Conservation (phyloP, 1,140 invertebrate genomes). For the Cotesia typhae region DNA sequence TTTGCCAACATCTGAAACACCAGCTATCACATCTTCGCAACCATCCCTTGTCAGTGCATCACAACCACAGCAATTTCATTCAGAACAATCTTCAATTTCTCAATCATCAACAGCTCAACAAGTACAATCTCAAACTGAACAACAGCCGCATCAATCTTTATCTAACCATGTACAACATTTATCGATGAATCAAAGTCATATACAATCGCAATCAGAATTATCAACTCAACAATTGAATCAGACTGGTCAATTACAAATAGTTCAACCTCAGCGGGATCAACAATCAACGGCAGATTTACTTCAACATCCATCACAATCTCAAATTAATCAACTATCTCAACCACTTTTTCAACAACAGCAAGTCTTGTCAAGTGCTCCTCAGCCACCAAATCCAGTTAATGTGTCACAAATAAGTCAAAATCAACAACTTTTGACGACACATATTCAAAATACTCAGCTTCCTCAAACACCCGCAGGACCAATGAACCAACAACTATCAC, state of each 20-base stretch:
- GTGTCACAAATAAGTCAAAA: conserved; percentile 42
- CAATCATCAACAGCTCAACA: conserved; percentile 39
- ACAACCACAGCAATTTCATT: conserved; percentile 39
- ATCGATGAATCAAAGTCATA: conserved; percentile 45
- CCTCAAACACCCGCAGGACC: too few relatives aligned
- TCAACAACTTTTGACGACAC: conserved; percentile 41
- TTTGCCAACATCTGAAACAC: conserved; percentile 31
- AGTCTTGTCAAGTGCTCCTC: background rate
- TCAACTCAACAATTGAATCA: conserved; percentile 46
- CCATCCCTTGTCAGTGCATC: conserved; percentile 11
- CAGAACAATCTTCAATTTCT: conserved; percentile 42
- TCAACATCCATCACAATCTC: conserved; percentile 35
- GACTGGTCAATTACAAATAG: conserved; percentile 42
- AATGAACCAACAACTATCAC: too few relatives aligned
- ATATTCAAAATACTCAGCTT: background rate
- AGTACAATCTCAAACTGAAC: conserved; percentile 17
- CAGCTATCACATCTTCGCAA: conserved; percentile 21
- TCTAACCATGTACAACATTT: conserved; percentile 42
- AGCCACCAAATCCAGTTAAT: conserved; percentile 31
- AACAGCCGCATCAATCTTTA: conserved; percentile 52
- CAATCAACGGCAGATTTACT: conserved; percentile 40
- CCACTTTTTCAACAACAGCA: conserved; percentile 43
- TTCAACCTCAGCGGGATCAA: conserved; percentile 25
- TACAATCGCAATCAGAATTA: conserved; percentile 41
- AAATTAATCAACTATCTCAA: conserved; percentile 34